Conservation (phyloP, 2,797 vertebrate species). For the Peromyscus eremicus region DNA sequence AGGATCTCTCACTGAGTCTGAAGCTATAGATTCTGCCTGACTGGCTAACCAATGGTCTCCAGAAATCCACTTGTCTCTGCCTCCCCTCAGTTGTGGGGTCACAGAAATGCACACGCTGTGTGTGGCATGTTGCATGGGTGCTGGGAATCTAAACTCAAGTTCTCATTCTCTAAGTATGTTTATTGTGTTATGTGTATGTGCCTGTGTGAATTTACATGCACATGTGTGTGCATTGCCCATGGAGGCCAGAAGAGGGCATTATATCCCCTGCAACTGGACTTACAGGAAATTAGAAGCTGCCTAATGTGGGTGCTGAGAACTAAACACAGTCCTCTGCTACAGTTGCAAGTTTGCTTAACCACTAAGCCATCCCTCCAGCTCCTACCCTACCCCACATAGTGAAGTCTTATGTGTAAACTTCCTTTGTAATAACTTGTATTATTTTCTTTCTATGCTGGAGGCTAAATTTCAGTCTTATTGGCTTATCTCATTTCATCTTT, state of each 20-base stretch:
- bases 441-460: background rate
- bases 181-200: background rate
- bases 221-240: background rate
- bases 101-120: background rate
- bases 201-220: background rate
- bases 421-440: background rate
- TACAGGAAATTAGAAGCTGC: background rate
- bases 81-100: background rate
- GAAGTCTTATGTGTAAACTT: slow-evolving; percentile 32
- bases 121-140: background rate
- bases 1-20: background rate
- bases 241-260: background rate
- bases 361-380: background rate
- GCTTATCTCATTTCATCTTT: slow-evolving; percentile 35
- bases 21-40: background rate
- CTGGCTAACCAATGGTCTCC: background rate
- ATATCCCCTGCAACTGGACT: background rate
- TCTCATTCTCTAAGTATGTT: background rate
- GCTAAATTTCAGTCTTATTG: slow-evolving; percentile 13
- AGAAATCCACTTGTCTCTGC: background rate
- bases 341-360: background rate
- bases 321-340: background rate
- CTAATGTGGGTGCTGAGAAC: background rate
- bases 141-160: background rate
- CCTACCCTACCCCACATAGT: background rate